Percentiles rank a stretch among this genome's conserved stretches.
Evolutionary conservation across 2,797 vertebrate species (phyloP).

Genomic region (Lycodopsis pacificus): DNA sequence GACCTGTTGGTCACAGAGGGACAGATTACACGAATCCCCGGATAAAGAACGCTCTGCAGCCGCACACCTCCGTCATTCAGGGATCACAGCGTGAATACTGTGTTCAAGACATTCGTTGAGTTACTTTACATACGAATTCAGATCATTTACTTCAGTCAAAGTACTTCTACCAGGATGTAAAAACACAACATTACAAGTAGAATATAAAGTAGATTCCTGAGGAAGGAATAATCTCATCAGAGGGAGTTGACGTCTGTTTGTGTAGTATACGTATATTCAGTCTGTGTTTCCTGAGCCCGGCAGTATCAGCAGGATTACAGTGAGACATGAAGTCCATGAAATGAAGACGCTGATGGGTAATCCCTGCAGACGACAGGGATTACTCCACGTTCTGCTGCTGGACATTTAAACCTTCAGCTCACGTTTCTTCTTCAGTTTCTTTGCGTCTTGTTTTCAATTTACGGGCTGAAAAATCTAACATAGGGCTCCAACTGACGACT

Average conservation of each 20-base stretch:
- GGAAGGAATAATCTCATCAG: too few relatives aligned
- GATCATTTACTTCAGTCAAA: neutral
- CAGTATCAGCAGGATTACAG: constrained; percentile 56
- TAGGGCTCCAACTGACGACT: neutral
- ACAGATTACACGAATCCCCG: constrained; percentile 70
- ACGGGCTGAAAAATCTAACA: neutral
- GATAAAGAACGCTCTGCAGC: constrained; percentile 33
- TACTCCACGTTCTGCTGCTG: constrained; percentile 47
- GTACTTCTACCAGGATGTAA: neutral
- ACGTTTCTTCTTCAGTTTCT: neutral
- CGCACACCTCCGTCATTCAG: neutral
- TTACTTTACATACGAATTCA: neutral
- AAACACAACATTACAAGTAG: neutral
- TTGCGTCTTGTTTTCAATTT: neutral
- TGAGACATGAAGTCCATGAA: constrained; percentile 35
- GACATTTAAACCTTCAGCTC: constrained; percentile 31
- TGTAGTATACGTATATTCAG: neutral
- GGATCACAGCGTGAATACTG: neutral
- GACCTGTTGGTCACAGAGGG: constrained; percentile 59
- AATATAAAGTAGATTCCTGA: too few relatives aligned
- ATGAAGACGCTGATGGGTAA: constrained; percentile 64
- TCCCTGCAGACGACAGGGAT: constrained; percentile 58
- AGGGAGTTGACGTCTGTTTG: neutral
- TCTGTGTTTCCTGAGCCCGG: neutral
- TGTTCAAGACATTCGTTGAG: neutral